A percentile compares a stretch with the other conserved stretches of the same genome.
Conservation (phyloP, 2,797 vertebrate species). For the Myripristis murdjan region DNA sequence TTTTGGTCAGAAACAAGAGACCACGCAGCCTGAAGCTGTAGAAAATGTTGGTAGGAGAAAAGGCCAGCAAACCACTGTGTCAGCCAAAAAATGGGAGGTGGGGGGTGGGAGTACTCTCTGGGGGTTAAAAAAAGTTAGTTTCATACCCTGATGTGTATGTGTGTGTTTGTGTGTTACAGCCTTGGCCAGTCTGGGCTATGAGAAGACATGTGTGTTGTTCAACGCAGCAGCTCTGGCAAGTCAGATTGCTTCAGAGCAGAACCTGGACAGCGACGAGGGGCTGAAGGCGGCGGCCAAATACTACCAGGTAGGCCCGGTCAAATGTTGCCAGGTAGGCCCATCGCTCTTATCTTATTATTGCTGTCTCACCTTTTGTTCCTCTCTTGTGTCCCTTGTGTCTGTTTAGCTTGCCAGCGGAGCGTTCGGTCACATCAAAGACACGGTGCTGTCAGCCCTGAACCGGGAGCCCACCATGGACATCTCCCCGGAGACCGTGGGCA, state of each 20-base stretch:
- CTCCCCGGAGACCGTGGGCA: slow-evolving; percentile 95
- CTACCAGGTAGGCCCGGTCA: slow-evolving; percentile 90
- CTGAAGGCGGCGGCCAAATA: slow-evolving; percentile 95
- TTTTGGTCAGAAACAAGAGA: too few relatives aligned
- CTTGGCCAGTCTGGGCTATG: slow-evolving; percentile 96
- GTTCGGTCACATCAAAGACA: slow-evolving; percentile 98
- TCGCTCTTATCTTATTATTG: too few relatives aligned
- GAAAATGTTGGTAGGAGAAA: slow-evolving; percentile 29
- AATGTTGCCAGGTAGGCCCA: too few relatives aligned
- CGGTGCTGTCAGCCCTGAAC: slow-evolving; percentile 94
- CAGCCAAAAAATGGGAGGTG: neutral
- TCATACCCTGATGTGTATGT: neutral
- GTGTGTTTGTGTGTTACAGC: slow-evolving; percentile 80
- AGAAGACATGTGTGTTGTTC: slow-evolving; percentile 98
- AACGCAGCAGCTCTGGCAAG: slow-evolving; percentile 96
- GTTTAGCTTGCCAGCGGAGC: slow-evolving; percentile 95
- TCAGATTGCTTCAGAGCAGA: slow-evolving; percentile 98
- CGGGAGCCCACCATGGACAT: slow-evolving; percentile 98
- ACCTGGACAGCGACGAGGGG: slow-evolving; percentile 97
- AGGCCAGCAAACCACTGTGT: slow-evolving; percentile 12
- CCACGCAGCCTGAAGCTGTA: slow-evolving; percentile 13
- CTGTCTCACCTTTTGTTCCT: neutral
- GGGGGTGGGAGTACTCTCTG: too few relatives aligned
- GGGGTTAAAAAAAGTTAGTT: neutral
- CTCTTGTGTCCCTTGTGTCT: slow-evolving; percentile 7